Base-by-base conservation (phyloP, 2,113 vertebrate species). In the Odontesthes bonariensis region DNA sequence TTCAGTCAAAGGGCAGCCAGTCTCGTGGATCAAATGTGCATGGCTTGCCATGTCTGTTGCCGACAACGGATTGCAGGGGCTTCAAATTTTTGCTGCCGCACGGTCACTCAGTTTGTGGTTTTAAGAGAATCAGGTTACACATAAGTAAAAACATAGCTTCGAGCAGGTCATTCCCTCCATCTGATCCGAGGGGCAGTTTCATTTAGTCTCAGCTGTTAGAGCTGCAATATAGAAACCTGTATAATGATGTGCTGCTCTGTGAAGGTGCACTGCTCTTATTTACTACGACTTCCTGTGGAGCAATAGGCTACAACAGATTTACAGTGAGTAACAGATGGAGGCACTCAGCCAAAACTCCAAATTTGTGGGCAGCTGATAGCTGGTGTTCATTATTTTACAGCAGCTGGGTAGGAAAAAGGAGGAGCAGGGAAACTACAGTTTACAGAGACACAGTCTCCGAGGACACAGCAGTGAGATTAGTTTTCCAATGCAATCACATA, bases 391-490 rank as follows among this genome's bases (percentile, higher is more conserved):
- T 73, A 75, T 79, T 81, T 82, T 31, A 64, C 19, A 44, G 70
- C 69, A 81, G 77, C 73, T 67, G 79, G 46, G 51, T 44, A 75
- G 58, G 14, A 74, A 80, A 77, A 67, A 23, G 27, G 58, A 85
- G 66, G 75, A 51, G 35, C 63, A 3, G 42, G 62, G 59, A 86
- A 82, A 89, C 82, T 78, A 61, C 53, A 80, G 80, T 68, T 84
- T 86, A n/a, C n/a, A n/a, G n/a, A 81, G 89, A 84, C 88, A 90
- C 89, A 90, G 86, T 87, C 70, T 81, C 85, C 79, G 59, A 82
- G 85, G 82, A 91, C 77, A 75, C 71, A 38, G 75, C 32, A 17
- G 61, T 75, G 69, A 63, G 71, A 79, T 86, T 89, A 75, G 79
- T 75, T 84, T 88, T 71, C 71, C 73, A 68, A 55, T 79, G 67